These are phyloP conservation scores for Peucedramus taeniatus DNA, from an alignment of 2,113 vertebrate species.

Conservation along the genomic window DNA sequence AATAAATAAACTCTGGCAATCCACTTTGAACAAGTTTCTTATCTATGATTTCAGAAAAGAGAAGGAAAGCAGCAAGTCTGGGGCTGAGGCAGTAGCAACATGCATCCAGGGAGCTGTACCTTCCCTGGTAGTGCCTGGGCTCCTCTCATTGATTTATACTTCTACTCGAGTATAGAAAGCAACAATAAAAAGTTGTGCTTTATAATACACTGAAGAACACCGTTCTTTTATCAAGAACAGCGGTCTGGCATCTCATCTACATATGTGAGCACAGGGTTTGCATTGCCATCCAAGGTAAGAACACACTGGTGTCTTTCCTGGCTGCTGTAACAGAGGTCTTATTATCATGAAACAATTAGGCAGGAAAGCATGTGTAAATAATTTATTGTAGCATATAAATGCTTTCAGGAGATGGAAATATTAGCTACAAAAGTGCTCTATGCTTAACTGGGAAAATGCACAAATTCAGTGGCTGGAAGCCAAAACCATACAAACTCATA, in stretches of 20 bases:
- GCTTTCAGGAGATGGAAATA: background rate
- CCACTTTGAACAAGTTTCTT: background rate
- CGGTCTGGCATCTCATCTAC: background rate
- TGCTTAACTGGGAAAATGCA: background rate
- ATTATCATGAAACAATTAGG: background rate
- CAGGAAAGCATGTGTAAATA: background rate
- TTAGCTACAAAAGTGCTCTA: background rate
- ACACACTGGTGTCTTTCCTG: background rate
- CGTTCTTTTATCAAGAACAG: background rate
- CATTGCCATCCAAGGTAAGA: background rate
- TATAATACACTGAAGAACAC: background rate
- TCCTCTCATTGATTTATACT: background rate
- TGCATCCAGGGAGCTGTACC: background rate
- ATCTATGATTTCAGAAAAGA: background rate
- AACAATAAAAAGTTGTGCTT: background rate
- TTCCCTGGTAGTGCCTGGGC: background rate
- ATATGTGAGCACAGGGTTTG: background rate
- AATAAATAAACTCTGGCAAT: background rate
- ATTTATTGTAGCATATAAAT: background rate
- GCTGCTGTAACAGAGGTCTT: background rate
- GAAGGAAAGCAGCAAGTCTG: background rate
- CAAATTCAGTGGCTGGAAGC: background rate
- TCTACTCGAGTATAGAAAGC: background rate
- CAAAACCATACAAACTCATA: background rate
- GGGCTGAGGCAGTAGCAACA: background rate